Conservation (phyloP, 2,888 invertebrate species). For the Conus canariensis region DNA sequence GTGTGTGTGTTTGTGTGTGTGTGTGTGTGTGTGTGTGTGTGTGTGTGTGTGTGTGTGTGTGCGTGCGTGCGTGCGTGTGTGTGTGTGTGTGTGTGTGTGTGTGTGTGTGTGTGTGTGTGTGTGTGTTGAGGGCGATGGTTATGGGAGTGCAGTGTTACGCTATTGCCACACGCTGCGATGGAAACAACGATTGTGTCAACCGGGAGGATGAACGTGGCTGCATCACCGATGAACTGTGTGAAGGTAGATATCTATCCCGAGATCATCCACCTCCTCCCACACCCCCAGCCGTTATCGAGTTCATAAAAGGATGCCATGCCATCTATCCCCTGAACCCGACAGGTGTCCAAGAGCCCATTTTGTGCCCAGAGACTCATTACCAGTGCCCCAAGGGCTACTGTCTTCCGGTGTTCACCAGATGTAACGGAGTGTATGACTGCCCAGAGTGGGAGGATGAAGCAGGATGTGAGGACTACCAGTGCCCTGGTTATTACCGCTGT, state of each 20-base stretch:
- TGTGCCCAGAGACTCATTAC: neutral
- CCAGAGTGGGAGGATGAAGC: conserved; percentile 14
- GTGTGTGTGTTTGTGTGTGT: neutral
- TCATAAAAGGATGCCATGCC: neutral
- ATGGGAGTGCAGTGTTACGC: neutral
- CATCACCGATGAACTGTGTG: neutral
- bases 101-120: neutral
- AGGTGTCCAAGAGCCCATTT: neutral
- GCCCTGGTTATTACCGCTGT: conserved; percentile 24
- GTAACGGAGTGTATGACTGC: neutral
- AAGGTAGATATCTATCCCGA: neutral
- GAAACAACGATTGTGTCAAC: neutral
- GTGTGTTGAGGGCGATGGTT: neutral
- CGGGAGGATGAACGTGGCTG: neutral
- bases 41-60: neutral
- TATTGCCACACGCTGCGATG: neutral
- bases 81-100: neutral
- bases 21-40: neutral
- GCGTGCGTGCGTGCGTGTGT: neutral
- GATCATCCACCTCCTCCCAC: neutral
- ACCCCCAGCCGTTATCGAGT: neutral
- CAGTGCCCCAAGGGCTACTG: conserved; percentile 13
- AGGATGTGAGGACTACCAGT: neutral
- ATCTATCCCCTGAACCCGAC: neutral
- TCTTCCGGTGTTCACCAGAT: neutral